Conservation (phyloP, 2,113 vertebrate species). For the Lepisosteus osseus region DNA sequence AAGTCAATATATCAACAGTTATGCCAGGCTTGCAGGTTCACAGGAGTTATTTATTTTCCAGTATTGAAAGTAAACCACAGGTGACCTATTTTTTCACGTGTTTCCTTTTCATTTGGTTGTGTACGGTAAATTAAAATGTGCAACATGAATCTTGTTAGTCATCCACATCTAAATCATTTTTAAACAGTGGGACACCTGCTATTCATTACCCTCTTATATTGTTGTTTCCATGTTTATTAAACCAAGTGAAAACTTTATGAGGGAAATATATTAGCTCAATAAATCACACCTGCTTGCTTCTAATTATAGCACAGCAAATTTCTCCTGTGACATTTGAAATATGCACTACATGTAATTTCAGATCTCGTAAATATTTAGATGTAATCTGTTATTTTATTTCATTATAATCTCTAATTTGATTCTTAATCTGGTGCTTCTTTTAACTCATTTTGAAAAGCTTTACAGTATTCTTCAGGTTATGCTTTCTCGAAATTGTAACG, state of each 20-base stretch:
- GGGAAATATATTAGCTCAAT: constrained; percentile 43
- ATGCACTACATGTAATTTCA: constrained; percentile 34
- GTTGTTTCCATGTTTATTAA: constrained; percentile 24
- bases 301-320: constrained; percentile 43
- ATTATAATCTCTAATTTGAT: constrained; percentile 28
- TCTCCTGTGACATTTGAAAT: constrained; percentile 33
- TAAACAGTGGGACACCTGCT: constrained; percentile 9
- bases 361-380: constrained; percentile 27
- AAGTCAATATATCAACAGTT: not conserved
- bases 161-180: not conserved
- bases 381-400: not conserved
- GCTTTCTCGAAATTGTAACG: too few species aligned
- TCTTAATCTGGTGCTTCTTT: constrained; percentile 27
- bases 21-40: not conserved
- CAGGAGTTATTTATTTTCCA: not conserved
- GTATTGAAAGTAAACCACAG: constrained; percentile 2
- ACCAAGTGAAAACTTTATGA: constrained; percentile 23
- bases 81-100: not conserved
- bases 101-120: not conserved
- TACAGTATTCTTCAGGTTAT: too few species aligned
- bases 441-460: too few species aligned
- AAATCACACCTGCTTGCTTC: constrained; percentile 43
- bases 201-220: constrained; percentile 21
- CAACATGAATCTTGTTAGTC: not conserved
- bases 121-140: not conserved